Evolutionary conservation across 2,797 vertebrate species (phyloP).

Genomic region (Pempheris klunzingeri): DNA sequence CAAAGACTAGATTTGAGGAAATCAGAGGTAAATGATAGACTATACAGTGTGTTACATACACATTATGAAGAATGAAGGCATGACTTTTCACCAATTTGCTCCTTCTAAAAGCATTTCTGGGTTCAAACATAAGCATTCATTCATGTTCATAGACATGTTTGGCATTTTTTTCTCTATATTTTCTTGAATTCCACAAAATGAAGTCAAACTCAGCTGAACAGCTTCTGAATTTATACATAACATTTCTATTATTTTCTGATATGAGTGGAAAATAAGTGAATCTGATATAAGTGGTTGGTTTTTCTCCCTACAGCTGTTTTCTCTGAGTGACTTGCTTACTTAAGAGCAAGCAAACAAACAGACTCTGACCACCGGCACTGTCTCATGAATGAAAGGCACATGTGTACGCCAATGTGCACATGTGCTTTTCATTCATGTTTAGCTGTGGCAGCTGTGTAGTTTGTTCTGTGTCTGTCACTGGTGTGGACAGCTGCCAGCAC

Average conservation of each 20-base stretch:
- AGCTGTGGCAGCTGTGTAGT: slow-evolving; percentile 10
- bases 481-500: slow-evolving; percentile 24
- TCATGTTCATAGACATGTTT: background rate
- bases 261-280: no score
- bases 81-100: background rate
- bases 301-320: background rate
- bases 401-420: slow-evolving; percentile 20
- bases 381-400: slow-evolving; percentile 1
- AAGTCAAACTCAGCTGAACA: background rate
- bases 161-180: no score
- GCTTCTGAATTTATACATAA: background rate
- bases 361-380: background rate
- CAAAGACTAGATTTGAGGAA: no score
- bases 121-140: background rate
- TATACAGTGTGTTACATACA: no score
- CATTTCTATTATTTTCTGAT: background rate
- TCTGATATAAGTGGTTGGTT: background rate
- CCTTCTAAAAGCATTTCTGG: background rate
- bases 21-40: background rate
- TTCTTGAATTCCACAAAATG: background rate
- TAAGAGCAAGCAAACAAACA: background rate
- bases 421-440: slow-evolving; percentile 23
- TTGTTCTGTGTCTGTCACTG: slow-evolving; percentile 2
- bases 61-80: background rate
- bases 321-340: background rate